Conservation (phyloP, 2,797 vertebrate species). For the Labroides dimidiatus region DNA sequence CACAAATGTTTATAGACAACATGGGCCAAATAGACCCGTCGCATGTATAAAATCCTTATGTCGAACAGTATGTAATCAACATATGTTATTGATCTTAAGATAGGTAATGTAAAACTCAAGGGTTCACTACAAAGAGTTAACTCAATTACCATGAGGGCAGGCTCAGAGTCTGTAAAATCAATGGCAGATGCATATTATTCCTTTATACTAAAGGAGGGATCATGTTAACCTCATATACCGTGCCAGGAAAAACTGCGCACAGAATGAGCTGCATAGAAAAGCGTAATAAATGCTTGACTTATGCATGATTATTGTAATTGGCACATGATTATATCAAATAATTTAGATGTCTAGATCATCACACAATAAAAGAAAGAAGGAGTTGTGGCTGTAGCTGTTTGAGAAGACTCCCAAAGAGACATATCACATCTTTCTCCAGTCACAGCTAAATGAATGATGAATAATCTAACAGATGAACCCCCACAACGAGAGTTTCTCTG, state of each 20-base stretch:
- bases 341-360: constrained; percentile 59
- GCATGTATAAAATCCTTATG: constrained; percentile 4
- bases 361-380: constrained; percentile 45
- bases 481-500: constrained; percentile 25
- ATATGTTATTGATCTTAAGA: constrained; percentile 20
- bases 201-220: constrained; percentile 47
- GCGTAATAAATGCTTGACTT: constrained; percentile 58
- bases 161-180: constrained; percentile 67
- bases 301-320: constrained; percentile 56
- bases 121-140: constrained; percentile 58
- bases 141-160: constrained; percentile 52
- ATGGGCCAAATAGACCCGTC: not conserved
- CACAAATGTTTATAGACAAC: constrained; percentile 18
- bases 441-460: constrained; percentile 52
- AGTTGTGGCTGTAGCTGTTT: constrained; percentile 35
- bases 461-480: constrained; percentile 64
- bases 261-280: constrained; percentile 38
- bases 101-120: constrained; percentile 24
- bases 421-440: constrained; percentile 46
- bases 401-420: constrained; percentile 45
- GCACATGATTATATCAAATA: constrained; percentile 63
- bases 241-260: constrained; percentile 59
- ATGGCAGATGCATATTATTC: constrained; percentile 69
- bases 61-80: not conserved
- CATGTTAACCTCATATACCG: constrained; percentile 39